Percentiles rank a stretch among this genome's conserved stretches.
These are phyloP conservation scores for Eublepharis macularius DNA, from an alignment of 2,113 vertebrate genomes.

Conservation along the genomic window DNA sequence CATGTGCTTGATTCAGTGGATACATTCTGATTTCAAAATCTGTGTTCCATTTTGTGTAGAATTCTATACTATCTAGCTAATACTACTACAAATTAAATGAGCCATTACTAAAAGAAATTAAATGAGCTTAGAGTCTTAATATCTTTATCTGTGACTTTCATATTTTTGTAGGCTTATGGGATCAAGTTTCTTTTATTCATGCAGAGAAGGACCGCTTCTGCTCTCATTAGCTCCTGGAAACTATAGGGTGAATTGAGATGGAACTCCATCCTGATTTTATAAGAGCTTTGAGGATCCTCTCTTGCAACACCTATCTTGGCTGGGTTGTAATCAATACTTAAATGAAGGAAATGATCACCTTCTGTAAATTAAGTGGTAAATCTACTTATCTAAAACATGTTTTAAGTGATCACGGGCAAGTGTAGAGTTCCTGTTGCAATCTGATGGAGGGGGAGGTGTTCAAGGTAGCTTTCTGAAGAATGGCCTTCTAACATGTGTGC, in stretches of 20 bases:
- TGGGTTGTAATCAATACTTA: not conserved
- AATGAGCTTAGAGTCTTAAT: not conserved
- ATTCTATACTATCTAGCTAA: not conserved
- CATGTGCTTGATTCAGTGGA: not conserved
- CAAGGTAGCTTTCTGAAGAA: not conserved
- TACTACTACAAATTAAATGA: not conserved
- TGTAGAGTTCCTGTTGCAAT: not conserved
- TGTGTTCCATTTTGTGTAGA: not conserved
- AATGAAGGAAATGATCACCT: not conserved
- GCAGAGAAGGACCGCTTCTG: not conserved
- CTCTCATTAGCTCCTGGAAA: not conserved
- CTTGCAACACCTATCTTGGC: not conserved
- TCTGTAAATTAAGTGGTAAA: fast-evolving
- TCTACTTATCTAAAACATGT: not conserved
- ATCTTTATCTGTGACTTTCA: not conserved
- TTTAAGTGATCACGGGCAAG: not conserved
- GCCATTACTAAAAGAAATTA: too few species aligned
- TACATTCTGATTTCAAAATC: not conserved
- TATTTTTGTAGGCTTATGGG: not conserved
- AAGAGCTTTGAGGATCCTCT: not conserved
- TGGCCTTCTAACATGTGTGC: not conserved
- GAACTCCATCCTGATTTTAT: not conserved
- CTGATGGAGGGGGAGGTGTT: constrained; percentile 11
- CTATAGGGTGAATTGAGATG: not conserved
- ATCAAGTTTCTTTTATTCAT: not conserved